Base-by-base conservation (phyloP, 2,797 vertebrate species). In the Geotrypetes seraphini region DNA sequence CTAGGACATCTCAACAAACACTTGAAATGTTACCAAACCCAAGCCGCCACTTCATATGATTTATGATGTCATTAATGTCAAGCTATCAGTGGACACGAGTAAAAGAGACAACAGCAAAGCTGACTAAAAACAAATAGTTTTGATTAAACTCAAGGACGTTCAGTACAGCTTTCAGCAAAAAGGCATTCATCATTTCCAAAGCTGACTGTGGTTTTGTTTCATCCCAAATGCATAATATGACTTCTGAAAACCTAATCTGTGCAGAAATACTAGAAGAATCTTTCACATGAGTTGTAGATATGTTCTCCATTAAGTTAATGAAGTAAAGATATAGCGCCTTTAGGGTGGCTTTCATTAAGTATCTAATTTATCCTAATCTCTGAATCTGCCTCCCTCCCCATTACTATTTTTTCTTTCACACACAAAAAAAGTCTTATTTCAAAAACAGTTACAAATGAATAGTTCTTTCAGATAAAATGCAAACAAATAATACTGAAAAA, bases 121-220 rank as follows among this genome's bases (percentile, higher is more conserved):
- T 88, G 81, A 87, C 88, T 87, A 89, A 89, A 95, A 92, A 91
- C 88, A 96, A 98, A 96, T 90, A 93, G 90, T 93, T 97, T 96
- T 97, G 91, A 97, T 96, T 96, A 95, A 97, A 92, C 85, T 91
- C 92, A 97, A 97, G 92, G 93, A 94, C 93, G 63, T 91, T 96
- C 79, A 62, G 85, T 88, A 81, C 87, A 88, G 86, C 89, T 92
- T 90, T 91, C 84, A 71, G 81, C 78, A 84, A 90, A 92, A 94
- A 95, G 81, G 57, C 90, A 96, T 98, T 91, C 79, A 96, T 97
- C 91, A 94, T 86, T 83, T 90, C 81, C 73, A 73, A 87, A 85
- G 86, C 79, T 89, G 85, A 89, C 86, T 85, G 87, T 81, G 78
- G 39, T 67, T 66, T 50, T 41, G 58, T 66, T 35, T 44, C 21